A percentile compares a stretch with the other conserved stretches of the same genome.
phyloP scores from a whole-genome alignment of 2,797 vertebrate species.

The Amazonetta brasiliensis region DNA sequence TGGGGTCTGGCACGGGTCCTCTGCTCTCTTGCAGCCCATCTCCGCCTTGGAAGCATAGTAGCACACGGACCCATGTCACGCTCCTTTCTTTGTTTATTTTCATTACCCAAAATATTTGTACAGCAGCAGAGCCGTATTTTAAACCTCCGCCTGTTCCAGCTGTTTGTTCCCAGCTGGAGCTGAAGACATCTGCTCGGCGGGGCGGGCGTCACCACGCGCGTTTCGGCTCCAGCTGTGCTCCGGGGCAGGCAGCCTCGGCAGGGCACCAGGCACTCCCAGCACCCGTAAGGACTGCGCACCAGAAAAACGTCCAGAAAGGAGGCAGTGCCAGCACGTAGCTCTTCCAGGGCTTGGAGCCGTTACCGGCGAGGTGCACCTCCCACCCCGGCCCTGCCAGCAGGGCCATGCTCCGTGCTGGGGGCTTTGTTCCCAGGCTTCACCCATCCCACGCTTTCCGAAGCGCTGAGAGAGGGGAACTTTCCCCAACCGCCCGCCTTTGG shows the following conservation, averaged over 20 bases:
- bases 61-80: neutral
- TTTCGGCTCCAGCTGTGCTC: neutral
- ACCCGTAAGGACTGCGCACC: rapidly evolving
- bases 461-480: neutral
- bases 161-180: constrained; percentile 30
- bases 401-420: neutral
- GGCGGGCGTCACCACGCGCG: neutral
- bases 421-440: neutral
- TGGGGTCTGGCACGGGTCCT: neutral
- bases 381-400: rapidly evolving
- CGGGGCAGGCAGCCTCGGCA: rapidly evolving
- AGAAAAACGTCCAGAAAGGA: rapidly evolving
- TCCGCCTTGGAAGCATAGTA: neutral
- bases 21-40: neutral
- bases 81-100: constrained; percentile 33
- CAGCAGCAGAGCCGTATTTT: neutral
- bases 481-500: rapidly evolving
- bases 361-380: neutral
- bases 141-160: constrained; percentile 14
- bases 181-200: neutral
- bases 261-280: rapidly evolving
- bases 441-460: neutral
- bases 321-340: rapidly evolving
- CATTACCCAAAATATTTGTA: constrained; percentile 1
- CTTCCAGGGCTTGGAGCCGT: neutral